Evolutionary conservation across 2,888 invertebrate genomes (phyloP), one percentile per base, ranked within the genome.

Genomic region (Cyaniris semiargus): DNA sequence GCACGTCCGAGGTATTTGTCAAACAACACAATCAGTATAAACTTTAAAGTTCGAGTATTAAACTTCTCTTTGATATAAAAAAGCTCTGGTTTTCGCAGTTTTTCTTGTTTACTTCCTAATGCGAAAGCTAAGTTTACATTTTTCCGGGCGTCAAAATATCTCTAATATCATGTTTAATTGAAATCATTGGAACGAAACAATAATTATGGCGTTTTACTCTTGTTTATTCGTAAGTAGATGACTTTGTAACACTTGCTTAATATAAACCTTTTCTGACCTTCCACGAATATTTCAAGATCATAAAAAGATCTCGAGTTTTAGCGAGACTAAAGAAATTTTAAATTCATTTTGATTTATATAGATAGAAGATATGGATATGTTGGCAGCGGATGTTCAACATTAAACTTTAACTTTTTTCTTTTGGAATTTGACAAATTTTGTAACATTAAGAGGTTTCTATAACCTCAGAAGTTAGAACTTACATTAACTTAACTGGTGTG

Each of bases 1-100:
- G 66, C 66, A 66, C 66, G 66, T 66, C 27, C 66, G 66, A 13
- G 66, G 27, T 66, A 66, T 66, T 66, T 66, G 66, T 66, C 66
- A 66, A 27, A 31, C 66, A 66, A 31, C 27, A 66, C 66, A 66
- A 66, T 66, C 66, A 31, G 66, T 66, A 27, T 31, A 15, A 66
- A 66, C 31, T 66, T 66, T 66, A 6, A 66, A 53, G 53, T 53
- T 53, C 53, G 66, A 15, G 15, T 66, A 66, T 31, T 66, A 15
- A 31, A 66, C 27, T 66, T 18, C 15, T 23, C 60, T 66, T 18
- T 53, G 18, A 15, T 15, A 23, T 27, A 31, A 66, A 66, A 18
- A 31, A 1, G 7, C 27, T 27, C 27, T 4, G 27, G 15, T 27
- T 66, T 23, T 27, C 21, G 2, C 27, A 66, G 6, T 23, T 66